Evolutionary conservation across 2,888 invertebrate species (phyloP), one percentile per base, ranked within the genome.

Genomic region (Marasmarcha lunaedactyla): DNA sequence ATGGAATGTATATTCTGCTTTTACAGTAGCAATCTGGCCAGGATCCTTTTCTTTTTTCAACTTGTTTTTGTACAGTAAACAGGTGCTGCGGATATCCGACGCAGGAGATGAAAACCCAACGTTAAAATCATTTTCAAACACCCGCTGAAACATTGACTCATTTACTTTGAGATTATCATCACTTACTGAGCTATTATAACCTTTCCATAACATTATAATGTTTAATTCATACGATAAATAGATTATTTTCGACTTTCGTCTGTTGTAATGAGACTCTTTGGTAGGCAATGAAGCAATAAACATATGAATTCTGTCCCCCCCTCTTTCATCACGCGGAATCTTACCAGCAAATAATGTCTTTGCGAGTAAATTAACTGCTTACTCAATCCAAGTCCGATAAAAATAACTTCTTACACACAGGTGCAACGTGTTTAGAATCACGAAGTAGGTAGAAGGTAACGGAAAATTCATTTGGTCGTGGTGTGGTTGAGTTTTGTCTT

Each of bases 81-180:
- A 36, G 14, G 41, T 41, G 37, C 39, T 41, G 36, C 44, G 41
- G 15, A 39, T 37, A 37, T 44, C 42, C n/a, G 39, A 33, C n/a
- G 42, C 33, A 30, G 45, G 45, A 20, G 36, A 38, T 35, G 42
- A 40, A 39, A 45, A 45, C 30, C 42, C 45, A 38, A 42, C 41
- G 33, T 45, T 45, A 45, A 42, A 45, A 35, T 45, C 45, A 9
- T 42, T 42, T 33, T 42, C 40, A 37, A 45, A 45, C 12, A 45
- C 38, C 30, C 37, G 25, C 25, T 38, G 40, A 30, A 45, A 45
- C 41, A 45, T 41, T 33, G 37, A 30, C 36, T 42, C 35, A 14
- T 26, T 41, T 12, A 42, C 45, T 42, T 41, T 37, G 27, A 45
- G 37, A 38, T 45, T 35, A 33, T 42, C 42, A 37, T 40, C 40